Base-by-base conservation (phyloP, 2,797 vertebrate species). In the Squalus acanthias region DNA sequence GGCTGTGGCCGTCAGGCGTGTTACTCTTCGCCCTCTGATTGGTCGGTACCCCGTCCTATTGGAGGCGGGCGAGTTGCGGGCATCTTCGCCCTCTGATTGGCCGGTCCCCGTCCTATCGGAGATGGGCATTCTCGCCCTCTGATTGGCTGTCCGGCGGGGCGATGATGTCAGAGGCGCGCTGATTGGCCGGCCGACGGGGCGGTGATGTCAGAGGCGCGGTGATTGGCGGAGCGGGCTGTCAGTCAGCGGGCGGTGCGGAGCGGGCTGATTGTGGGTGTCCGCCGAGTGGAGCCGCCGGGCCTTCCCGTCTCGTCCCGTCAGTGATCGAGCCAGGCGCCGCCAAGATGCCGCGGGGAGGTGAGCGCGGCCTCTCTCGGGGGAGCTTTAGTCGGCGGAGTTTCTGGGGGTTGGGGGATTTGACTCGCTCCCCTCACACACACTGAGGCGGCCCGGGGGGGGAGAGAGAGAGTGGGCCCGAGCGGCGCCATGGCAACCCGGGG, bases 311-410 rank as follows among this genome's bases (percentile, higher is more conserved):
- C 53, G 53, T 57, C 53, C 53, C 53, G 53, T 57, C 53, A 57
- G 53, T 5, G 53, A 57, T 2, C 53, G 53, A 57, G 53, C 53
- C 2, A 50, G 46, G 3, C 87, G 29, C 29, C 2, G 91, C 20
- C 33, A 63, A 33, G 57, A 93, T 93, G 91, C 91, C 91, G 91
- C 91, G 91, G 91, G 91, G 91, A 93, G 63, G 91, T 93, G 63
- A 93, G 91, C 20, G 82, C 15, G 39, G n/a, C 13, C n/a, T 4
- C n/a, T 39, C 39, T 39, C 39, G 39, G n/a, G 76, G 13, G 76
- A 3, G 39, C 29, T 76, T 33, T 9, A 24, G 29, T 63, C 63
- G 6, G 9, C 9, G 7, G 0, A 0, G 9, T 63, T 63, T 63
- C 63, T 63, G 67, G 67, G 67, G 2, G 67, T 57, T 7, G 15